Evolutionary conservation across 92 coral and sea anemone genomes (phyloP).

Genomic region (Parazoanthus atlanticus): DNA sequence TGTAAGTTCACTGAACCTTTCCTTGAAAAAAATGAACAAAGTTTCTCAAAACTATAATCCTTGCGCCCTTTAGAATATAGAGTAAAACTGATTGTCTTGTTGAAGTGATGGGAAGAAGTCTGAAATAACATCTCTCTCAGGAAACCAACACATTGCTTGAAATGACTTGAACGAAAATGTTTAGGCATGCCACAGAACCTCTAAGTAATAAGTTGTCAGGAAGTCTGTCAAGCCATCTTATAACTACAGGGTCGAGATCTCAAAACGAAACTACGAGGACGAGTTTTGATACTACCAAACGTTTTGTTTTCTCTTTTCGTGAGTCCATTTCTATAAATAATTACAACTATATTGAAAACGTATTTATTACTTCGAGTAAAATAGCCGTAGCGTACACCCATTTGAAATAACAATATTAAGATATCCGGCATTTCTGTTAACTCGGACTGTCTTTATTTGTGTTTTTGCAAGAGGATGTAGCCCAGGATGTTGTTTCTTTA

Average conservation of each 20-base stretch:
- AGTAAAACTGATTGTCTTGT: not conserved
- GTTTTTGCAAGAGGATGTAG: not conserved
- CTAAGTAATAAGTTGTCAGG: too few species aligned
- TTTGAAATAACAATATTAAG: too few species aligned
- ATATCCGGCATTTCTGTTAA: not conserved
- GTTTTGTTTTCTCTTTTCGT: too few species aligned
- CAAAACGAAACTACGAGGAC: not conserved
- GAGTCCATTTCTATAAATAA: not conserved
- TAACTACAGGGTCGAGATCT: not conserved
- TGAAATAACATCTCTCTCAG: not conserved
- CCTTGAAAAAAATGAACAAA: not conserved
- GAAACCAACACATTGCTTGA: not conserved
- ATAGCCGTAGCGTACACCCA: not conserved
- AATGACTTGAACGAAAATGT: not conserved
- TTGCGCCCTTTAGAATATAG: not conserved
- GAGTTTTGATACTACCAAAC: not conserved
- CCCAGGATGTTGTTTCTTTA: not conserved
- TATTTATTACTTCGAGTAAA: not conserved
- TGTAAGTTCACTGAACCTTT: too few species aligned
- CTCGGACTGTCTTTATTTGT: not conserved
- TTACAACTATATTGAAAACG: too few species aligned
- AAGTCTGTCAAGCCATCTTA: too few species aligned
- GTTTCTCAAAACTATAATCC: not conserved
- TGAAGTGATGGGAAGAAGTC: not conserved
- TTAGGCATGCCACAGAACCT: not conserved